Conservation (phyloP, 2,797 vertebrate species). For the Microhierax caerulescens region DNA sequence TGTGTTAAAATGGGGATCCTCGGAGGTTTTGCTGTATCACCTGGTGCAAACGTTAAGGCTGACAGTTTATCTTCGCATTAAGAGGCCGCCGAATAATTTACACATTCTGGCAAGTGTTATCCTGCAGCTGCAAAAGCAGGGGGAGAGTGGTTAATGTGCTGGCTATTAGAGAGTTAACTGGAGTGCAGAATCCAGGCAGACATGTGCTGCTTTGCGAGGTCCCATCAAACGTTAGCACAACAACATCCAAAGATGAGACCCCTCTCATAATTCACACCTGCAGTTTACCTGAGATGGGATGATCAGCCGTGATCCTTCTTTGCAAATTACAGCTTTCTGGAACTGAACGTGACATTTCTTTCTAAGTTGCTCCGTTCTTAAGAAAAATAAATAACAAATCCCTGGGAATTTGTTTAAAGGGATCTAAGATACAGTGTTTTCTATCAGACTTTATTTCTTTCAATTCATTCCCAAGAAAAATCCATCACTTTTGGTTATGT, state of each 20-base stretch:
- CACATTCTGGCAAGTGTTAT: background rate
- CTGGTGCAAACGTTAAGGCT: background rate
- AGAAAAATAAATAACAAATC: background rate
- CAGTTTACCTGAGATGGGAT: background rate
- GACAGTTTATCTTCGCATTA: constrained; percentile 20
- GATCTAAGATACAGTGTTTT: background rate
- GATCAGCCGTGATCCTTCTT: background rate
- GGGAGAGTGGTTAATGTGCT: background rate
- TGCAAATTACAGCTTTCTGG: background rate
- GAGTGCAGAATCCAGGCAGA: background rate
- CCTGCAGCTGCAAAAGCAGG: background rate
- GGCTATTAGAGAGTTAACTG: background rate
- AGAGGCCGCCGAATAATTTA: background rate
- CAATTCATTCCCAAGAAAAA: background rate
- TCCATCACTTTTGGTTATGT: background rate
- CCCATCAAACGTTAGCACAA: background rate
- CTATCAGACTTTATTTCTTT: background rate
- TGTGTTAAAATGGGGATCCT: background rate
- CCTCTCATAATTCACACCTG: background rate
- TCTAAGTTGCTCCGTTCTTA: background rate
- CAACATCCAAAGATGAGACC: background rate
- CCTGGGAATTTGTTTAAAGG: background rate
- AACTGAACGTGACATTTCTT: background rate
- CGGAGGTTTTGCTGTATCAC: background rate
- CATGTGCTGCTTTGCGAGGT: background rate